Base-by-base conservation (phyloP, 1,140 invertebrate genomes). In the Drosophila erecta region DNA sequence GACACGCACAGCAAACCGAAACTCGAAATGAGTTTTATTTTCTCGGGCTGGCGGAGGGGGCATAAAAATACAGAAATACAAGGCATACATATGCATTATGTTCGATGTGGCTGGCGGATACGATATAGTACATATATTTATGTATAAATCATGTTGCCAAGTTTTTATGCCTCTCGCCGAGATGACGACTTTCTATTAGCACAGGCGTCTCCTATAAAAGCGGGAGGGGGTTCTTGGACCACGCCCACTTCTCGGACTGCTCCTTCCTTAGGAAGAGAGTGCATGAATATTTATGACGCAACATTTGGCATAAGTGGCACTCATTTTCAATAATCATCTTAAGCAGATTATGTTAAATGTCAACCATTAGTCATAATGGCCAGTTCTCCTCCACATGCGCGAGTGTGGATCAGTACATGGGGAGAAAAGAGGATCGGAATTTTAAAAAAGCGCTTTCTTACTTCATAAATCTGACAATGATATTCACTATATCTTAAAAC, bases 281-380 rank as follows among this genome's bases (percentile, higher is more conserved):
- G 83, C 84, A 89, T 89, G 84, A 89, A 89, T 89, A 89, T 89
- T 89, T 89, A 89, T 89, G 84, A 89, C 83, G 79, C 80, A 89
- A 89, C 84, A 89, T 89, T 89, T 84, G 84, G 84, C 84, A 80
- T 89, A 89, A 89, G 84, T 89, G 84, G 80, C 80, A 89, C 84
- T 89, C 84, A 89, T 89, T 89, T 89, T 89, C 84, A 89, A 89
- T 89, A 89, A 89, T 89, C 84, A 89, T 89, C 84, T 89, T 89
- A 89, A 89, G 84, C 84, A 89, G 84, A 89, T 89, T 89, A 89
- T 84, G 84, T 84, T 89, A 89, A 89, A 89, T 89, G 84, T 89
- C 84, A 89, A 89, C 85, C 84, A 89, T 89, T 89, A 89, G 84
- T 89, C 84, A 89, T 89, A 89, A 89, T 89, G 84, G 84, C 70